Base-by-base conservation (phyloP, 2,888 invertebrate genomes). In the Theodoxus fluviatilis region DNA sequence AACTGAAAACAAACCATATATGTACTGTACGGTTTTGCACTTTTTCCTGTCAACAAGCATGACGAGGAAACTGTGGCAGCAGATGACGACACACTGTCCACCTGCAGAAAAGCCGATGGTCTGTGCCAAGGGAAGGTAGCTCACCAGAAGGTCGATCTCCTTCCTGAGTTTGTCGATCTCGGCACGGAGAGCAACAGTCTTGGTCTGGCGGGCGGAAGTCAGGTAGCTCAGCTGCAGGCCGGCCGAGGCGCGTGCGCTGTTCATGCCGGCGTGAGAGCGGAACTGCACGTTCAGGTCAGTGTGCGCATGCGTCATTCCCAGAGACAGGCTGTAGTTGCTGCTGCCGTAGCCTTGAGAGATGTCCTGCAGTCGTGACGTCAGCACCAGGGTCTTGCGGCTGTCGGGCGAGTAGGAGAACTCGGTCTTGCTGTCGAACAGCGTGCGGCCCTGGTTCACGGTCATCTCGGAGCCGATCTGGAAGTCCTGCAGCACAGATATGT, bases 261-360 rank as follows among this genome's bases (percentile, higher is more conserved):
- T 73, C 33, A 66, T 73, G 18, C 75, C 76, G 22, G 78, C 12
- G 43, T 79, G 77, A 3, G 79, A 76, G 40, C 61, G 75, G 67
- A 83, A 68, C 52, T 74, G 72, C 15, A 82, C 64, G 71, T 84
- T 81, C 0, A 82, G 75, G 37, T 79, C 69, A 33, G 82, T 82
- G 68, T 75, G 74, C 6, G 79, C 80, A 69, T 86, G 85, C 1
- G 72, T 72, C 18, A 83, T 31, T 28, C 78, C 80, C 59, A 76
- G 61, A 38, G 71, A 71, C 61, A 76, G 61, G 43, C 75, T 80
- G 74, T 74, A 75, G 68, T 80, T 80, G 49, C 57, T 70, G 28
- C 70, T 68, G 15, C 69, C 52, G 59, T 52, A 68, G 55, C 61
- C 43, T 9, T 40, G 59, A 18, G 76, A 73, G 28, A 70, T 69